Percentiles rank a stretch among this genome's conserved stretches.
Conservation (phyloP, 2,888 invertebrate genomes). For the Biston stratarius region DNA sequence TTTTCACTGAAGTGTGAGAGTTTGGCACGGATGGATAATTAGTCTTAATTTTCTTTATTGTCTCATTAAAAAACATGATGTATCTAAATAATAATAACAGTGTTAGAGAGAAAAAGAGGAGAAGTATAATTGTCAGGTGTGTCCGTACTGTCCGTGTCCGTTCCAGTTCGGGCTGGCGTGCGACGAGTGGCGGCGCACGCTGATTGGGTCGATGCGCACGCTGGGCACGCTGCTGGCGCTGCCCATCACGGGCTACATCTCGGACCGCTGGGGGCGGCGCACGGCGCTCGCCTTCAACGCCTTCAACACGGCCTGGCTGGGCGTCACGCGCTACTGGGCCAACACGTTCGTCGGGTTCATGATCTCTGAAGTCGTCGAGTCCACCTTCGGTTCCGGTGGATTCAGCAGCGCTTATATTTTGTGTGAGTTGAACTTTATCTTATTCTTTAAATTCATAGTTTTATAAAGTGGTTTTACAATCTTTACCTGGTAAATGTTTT, state of each 20-base stretch:
- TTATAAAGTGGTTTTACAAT: no score
- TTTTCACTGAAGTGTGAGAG: no score
- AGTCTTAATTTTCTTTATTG: no score
- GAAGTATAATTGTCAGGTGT: no score
- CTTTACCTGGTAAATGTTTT: no score
- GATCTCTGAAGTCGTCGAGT: slow-evolving; percentile 89
- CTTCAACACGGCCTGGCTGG: slow-evolving; percentile 87
- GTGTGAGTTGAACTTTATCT: slow-evolving; percentile 73
- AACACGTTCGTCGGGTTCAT: slow-evolving; percentile 89
- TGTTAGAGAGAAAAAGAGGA: no score
- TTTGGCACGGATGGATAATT: no score
- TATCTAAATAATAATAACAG: no score
- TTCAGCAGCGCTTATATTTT: slow-evolving; percentile 90
- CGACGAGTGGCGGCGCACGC: slow-evolving; percentile 89
- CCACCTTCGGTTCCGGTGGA: slow-evolving; percentile 88
- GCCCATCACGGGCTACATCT: slow-evolving; percentile 89
- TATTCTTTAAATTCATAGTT: background rate
- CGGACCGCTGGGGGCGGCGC: slow-evolving; percentile 90
- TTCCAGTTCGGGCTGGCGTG: slow-evolving; percentile 88
- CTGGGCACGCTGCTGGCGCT: slow-evolving; percentile 89
- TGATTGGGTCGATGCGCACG: slow-evolving; percentile 90
- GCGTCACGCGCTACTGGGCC: slow-evolving; percentile 86
- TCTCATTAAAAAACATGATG: no score
- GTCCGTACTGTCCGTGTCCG: no score
- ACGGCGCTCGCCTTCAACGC: slow-evolving; percentile 86